These are phyloP conservation scores for Temnothorax ravouxi DNA, from an alignment of 2,888 invertebrate genomes.

Conservation along the genomic window DNA sequence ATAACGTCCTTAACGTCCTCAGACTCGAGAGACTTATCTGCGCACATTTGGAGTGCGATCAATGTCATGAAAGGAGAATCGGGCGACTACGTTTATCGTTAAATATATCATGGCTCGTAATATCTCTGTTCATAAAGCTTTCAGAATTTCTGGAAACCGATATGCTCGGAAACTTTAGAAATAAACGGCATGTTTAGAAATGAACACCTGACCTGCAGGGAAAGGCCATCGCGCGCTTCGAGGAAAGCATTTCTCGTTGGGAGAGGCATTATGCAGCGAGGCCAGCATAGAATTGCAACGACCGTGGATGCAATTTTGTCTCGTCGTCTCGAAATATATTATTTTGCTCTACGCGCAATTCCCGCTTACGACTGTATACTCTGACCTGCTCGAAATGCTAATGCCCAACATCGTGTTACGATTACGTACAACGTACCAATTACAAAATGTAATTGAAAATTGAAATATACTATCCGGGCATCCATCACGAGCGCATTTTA, in stretches of 20 bases:
- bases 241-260: neutral
- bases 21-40: neutral
- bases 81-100: neutral
- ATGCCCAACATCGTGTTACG: neutral
- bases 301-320: slow-evolving; percentile 1
- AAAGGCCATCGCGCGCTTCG: neutral
- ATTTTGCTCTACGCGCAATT: neutral
- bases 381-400: neutral
- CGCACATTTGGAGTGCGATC: neutral
- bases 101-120: slow-evolving; percentile 22
- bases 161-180: neutral
- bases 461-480: no score
- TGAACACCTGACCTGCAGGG: neutral
- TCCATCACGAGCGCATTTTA: neutral
- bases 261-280: neutral
- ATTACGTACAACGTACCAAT: neutral
- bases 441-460: slow-evolving; percentile 14
- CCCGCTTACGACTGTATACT: neutral
- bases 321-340: neutral
- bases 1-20: neutral
- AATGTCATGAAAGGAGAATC: slow-evolving; percentile 6
- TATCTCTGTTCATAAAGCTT: slow-evolving; percentile 18
- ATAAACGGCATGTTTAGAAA: neutral
- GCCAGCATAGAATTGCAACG: neutral
- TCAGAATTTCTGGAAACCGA: neutral